Conservation (phyloP, 2,888 invertebrate genomes). For the Napeogenes sylphis region DNA sequence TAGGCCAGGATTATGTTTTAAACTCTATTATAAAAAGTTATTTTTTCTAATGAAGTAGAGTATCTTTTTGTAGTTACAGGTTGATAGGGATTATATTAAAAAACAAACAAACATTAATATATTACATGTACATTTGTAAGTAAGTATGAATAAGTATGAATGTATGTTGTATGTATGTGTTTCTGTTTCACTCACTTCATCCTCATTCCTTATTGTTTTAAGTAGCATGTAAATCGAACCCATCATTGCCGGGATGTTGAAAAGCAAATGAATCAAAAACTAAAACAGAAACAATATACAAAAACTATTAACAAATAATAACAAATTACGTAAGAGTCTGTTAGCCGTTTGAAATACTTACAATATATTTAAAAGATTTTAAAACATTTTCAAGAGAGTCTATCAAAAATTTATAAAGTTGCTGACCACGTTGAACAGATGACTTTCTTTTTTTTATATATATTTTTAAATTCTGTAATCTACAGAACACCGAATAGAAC, state of each 20-base stretch:
- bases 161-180: not conserved
- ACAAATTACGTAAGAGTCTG: too few species aligned
- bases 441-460: not conserved
- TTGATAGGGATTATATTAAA: too few species aligned
- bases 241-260: not conserved
- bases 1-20: too few species aligned
- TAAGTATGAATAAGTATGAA: too few species aligned
- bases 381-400: constrained; percentile 1
- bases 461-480: not conserved
- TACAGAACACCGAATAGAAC: not conserved
- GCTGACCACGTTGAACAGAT: not conserved
- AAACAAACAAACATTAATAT: too few species aligned
- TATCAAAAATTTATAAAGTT: not conserved
- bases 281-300: not conserved
- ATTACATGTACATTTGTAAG: too few species aligned
- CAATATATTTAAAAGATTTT: not conserved
- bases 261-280: not conserved
- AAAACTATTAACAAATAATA: not conserved
- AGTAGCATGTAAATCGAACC: not conserved
- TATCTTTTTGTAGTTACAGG: too few species aligned
- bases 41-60: too few species aligned
- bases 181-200: not conserved
- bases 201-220: not conserved
- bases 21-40: too few species aligned
- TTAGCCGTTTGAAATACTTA: not conserved